These are phyloP conservation scores for Salvator merianae DNA, from an alignment of 2,113 vertebrate species.

Conservation along the genomic window DNA sequence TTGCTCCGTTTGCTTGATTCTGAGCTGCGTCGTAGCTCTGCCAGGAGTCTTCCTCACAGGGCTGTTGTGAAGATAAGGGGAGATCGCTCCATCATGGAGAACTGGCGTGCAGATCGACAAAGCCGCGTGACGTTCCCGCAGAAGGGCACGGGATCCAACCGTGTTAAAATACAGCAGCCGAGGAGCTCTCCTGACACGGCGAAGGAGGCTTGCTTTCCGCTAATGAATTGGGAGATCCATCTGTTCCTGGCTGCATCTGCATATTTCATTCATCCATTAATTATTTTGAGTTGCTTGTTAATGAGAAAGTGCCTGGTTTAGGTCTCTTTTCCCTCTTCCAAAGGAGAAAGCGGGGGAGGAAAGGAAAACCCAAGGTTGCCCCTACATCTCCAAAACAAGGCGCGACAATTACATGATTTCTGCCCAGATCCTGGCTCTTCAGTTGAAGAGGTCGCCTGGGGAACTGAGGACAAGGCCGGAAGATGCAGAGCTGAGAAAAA, in stretches of 20 bases:
- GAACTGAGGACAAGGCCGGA: conserved; percentile 20
- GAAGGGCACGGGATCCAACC: conserved; percentile 38
- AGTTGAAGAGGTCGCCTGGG: not conserved
- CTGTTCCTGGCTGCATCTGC: conserved; percentile 56
- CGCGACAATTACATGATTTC: not conserved
- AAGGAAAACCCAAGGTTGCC: fast-evolving
- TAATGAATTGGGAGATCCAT: conserved; percentile 65
- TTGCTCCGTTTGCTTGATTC: no score
- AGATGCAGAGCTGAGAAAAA: conserved; percentile 16
- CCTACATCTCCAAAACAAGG: not conserved
- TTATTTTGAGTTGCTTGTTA: conserved; percentile 52
- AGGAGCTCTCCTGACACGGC: conserved; percentile 54
- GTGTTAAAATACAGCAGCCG: conserved; percentile 39
- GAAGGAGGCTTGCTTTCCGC: conserved; percentile 54
- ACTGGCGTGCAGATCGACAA: conserved; percentile 5
- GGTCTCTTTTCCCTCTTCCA: not conserved
- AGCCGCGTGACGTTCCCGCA: conserved; percentile 29
- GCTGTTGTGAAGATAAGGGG: not conserved
- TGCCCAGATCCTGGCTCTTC: not conserved
- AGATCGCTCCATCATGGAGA: not conserved
- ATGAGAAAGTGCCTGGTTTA: conserved; percentile 4
- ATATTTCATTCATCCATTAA: conserved; percentile 44
- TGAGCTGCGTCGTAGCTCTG: no score
- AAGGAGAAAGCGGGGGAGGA: fast-evolving
- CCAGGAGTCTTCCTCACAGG: no score